phyloP scores from a whole-genome alignment of 2,888 invertebrate genomes.

The Euplexia lucipara region DNA sequence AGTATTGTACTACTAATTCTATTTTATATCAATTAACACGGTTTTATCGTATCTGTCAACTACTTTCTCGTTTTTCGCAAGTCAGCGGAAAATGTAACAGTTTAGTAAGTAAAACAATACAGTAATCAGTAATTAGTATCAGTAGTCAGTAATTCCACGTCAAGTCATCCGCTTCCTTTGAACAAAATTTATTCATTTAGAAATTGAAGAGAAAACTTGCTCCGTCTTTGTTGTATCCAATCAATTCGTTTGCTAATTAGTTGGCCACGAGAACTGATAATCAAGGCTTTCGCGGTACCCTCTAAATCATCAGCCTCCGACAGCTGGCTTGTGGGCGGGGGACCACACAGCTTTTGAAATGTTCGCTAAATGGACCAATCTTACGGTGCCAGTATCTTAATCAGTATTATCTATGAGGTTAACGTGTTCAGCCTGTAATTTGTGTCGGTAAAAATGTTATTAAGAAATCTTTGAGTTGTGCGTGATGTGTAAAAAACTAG shows the following conservation, averaged over 20 bases:
- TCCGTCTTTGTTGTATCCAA: slow-evolving; percentile 54
- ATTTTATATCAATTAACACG: not conserved
- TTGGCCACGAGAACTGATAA: slow-evolving; percentile 63
- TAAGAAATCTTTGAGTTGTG: not conserved
- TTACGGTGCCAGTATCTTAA: slow-evolving; percentile 44
- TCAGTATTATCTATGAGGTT: slow-evolving; percentile 41
- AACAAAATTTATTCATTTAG: slow-evolving; percentile 56
- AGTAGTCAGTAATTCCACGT: too few relatives aligned
- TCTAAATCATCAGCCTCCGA: slow-evolving; percentile 61
- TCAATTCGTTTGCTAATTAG: slow-evolving; percentile 61
- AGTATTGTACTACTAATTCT: not conserved
- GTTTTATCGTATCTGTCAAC: not conserved
- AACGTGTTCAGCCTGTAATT: slow-evolving; percentile 41
- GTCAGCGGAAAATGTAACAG: slow-evolving; percentile 2
- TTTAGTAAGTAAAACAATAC: slow-evolving; percentile 14
- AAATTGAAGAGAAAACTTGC: slow-evolving; percentile 57
- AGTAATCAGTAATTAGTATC: too few relatives aligned
- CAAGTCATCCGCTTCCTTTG: slow-evolving; percentile 29
- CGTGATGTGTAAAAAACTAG: slow-evolving; percentile 9
- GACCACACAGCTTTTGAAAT: slow-evolving; percentile 62
- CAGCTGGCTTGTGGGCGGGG: slow-evolving; percentile 53
- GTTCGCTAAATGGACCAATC: slow-evolving; percentile 40
- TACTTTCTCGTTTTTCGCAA: not conserved
- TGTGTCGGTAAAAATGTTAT: slow-evolving; percentile 9
- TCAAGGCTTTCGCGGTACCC: slow-evolving; percentile 56